A percentile compares a stretch with the other conserved stretches of the same genome.
Evolutionary conservation across 2,888 invertebrate species (phyloP).

Genomic region (Scaptodrosophila latifasciaeformis): DNA sequence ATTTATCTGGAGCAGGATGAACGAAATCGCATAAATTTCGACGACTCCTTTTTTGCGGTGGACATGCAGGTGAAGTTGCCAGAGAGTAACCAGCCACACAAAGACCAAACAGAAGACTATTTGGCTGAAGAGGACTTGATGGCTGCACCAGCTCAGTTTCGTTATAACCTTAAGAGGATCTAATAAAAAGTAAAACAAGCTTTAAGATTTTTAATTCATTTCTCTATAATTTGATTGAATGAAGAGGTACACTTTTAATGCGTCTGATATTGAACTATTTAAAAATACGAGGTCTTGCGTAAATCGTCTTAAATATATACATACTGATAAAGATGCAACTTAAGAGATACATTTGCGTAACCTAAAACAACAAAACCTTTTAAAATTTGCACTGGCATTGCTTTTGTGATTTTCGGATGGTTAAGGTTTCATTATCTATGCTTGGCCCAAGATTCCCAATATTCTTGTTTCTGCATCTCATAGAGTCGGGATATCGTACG

Average conservation of each 20-base stretch:
- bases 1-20: conserved; percentile 65
- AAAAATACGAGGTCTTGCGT: too few relatives aligned
- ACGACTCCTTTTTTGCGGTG: conserved; percentile 69
- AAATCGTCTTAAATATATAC: too few relatives aligned
- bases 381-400: too few relatives aligned
- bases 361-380: too few relatives aligned
- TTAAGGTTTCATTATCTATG: conserved; percentile 63
- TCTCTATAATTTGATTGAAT: conserved; percentile 22
- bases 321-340: too few relatives aligned
- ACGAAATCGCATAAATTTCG: conserved; percentile 69
- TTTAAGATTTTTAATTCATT: not conserved
- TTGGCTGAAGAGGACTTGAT: conserved; percentile 58
- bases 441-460: conserved; percentile 90
- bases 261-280: too few relatives aligned
- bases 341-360: too few relatives aligned
- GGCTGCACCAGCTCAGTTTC: conserved; percentile 60
- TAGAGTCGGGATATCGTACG: conserved; percentile 93
- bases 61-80: conserved; percentile 68
- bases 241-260: too few relatives aligned
- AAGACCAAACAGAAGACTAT: conserved; percentile 42
- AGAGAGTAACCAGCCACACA: conserved; percentile 67
- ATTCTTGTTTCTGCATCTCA: conserved; percentile 97
- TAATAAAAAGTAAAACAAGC: too few relatives aligned
- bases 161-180: conserved; percentile 33
- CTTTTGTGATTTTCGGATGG: too few relatives aligned